phyloP scores from a whole-genome alignment of 2,797 vertebrate species.

The Malacoraja senta region DNA sequence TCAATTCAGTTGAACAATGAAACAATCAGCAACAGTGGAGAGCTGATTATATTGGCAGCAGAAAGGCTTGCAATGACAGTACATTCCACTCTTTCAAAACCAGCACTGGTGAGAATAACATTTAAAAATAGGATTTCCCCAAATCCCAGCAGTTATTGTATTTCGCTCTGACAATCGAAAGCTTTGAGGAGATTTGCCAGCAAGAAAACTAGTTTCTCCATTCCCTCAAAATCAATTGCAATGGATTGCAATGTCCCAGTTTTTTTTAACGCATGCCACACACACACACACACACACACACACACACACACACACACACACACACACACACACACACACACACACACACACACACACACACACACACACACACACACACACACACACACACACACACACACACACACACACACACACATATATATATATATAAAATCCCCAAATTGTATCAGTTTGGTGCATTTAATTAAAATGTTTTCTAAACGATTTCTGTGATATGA shows the following conservation, averaged over 20 bases:
- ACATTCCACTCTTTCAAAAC: background rate
- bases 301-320: too few relatives aligned
- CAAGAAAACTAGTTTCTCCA: background rate
- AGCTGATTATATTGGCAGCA: background rate
- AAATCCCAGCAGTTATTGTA: background rate
- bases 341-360: too few relatives aligned
- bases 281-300: background rate
- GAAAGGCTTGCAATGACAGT: background rate
- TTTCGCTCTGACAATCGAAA: background rate
- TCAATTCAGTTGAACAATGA: constrained; percentile 23
- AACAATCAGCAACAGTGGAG: background rate
- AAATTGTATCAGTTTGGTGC: too few relatives aligned
- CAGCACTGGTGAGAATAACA: background rate
- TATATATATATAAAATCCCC: too few relatives aligned
- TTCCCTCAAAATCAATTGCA: background rate
- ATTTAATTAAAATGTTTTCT: constrained; percentile 1
- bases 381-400: too few relatives aligned
- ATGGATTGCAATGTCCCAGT: background rate
- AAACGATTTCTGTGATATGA: too few relatives aligned
- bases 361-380: too few relatives aligned
- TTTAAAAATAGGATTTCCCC: background rate
- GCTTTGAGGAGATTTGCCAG: background rate
- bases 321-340: too few relatives aligned
- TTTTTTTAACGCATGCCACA: background rate
- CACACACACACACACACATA: too few relatives aligned